phyloP scores from a whole-genome alignment of 2,797 vertebrate genomes.

The Morelia viridis region DNA sequence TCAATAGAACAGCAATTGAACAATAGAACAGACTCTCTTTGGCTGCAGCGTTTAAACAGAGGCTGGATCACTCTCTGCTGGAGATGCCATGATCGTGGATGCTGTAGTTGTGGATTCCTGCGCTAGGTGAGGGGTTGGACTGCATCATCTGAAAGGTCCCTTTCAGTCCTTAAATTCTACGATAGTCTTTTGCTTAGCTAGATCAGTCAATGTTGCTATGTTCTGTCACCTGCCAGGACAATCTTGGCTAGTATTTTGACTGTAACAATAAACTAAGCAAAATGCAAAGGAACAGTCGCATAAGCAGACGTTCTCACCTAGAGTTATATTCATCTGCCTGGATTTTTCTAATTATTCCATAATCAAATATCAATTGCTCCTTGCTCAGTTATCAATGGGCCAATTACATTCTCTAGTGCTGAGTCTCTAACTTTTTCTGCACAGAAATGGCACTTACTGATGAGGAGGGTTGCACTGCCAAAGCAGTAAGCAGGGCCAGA shows the following conservation, averaged over 20 bases:
- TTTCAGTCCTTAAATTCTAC: not conserved
- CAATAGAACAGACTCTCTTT: too few relatives aligned
- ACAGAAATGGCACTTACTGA: not conserved
- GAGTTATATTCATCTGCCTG: not conserved
- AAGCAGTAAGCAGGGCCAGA: not conserved
- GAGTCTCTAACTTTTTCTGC: not conserved
- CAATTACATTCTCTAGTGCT: not conserved
- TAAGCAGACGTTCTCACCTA: not conserved
- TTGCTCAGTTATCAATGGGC: not conserved
- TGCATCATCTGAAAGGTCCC: not conserved
- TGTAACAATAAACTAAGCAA: not conserved
- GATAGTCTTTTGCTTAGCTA: not conserved
- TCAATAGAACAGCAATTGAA: too few relatives aligned
- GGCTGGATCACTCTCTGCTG: too few relatives aligned
- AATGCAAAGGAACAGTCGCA: not conserved
- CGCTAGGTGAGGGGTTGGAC: not conserved
- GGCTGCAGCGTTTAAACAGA: too few relatives aligned
- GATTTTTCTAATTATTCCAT: not conserved
- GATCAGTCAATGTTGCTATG: not conserved
- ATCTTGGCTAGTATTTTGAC: not conserved
- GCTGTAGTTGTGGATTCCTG: too few relatives aligned
- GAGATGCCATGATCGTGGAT: too few relatives aligned
- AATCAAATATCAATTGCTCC: not conserved
- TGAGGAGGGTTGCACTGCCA: not conserved
- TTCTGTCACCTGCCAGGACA: not conserved